These are phyloP conservation scores for Drosophila tristis DNA, from an alignment of 1,140 invertebrate genomes.

Conservation along the genomic window DNA sequence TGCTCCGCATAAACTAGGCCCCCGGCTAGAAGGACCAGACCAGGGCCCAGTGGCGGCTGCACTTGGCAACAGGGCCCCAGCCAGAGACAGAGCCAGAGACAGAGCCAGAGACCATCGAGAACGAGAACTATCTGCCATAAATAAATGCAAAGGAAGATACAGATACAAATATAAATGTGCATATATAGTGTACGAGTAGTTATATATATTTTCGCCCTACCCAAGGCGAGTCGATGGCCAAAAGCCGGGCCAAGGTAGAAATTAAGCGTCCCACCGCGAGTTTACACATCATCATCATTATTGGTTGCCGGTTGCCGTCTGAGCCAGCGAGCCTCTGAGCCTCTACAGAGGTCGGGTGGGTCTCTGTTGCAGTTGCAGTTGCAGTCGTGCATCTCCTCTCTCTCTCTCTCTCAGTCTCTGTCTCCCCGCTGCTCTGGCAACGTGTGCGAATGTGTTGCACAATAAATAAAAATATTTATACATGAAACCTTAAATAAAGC, in stretches of 20 bases:
- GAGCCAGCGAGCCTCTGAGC: constrained; percentile 20
- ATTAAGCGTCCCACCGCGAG: constrained; percentile 81
- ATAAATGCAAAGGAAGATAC: constrained; percentile 41
- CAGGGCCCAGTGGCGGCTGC: constrained; percentile 17
- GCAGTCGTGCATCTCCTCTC: constrained; percentile 48
- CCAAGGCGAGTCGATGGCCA: constrained; percentile 22
- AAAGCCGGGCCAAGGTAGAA: constrained; percentile 65
- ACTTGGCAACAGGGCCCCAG: constrained; percentile 33
- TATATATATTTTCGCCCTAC: constrained; percentile 50
- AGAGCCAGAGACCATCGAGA: constrained; percentile 17
- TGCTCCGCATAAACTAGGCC: constrained; percentile 45
- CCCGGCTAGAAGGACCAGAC: constrained; percentile 4
- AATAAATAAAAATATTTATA: constrained; percentile 83
- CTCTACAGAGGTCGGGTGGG: constrained; percentile 28
- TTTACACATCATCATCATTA: constrained; percentile 83
- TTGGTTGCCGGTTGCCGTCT: constrained; percentile 63
- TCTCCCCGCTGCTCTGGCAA: constrained; percentile 35
- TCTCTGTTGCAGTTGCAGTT: constrained; percentile 42
- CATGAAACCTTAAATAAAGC: constrained; percentile 82
- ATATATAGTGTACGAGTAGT: constrained; percentile 2
- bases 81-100: no score
- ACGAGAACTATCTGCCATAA: constrained; percentile 29
- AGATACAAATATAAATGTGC: constrained; percentile 36
- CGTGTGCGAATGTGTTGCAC: constrained; percentile 82
- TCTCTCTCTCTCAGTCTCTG: neutral